These are phyloP conservation scores for Apamea epomidion DNA, from an alignment of 2,888 invertebrate genomes.

Conservation along the genomic window DNA sequence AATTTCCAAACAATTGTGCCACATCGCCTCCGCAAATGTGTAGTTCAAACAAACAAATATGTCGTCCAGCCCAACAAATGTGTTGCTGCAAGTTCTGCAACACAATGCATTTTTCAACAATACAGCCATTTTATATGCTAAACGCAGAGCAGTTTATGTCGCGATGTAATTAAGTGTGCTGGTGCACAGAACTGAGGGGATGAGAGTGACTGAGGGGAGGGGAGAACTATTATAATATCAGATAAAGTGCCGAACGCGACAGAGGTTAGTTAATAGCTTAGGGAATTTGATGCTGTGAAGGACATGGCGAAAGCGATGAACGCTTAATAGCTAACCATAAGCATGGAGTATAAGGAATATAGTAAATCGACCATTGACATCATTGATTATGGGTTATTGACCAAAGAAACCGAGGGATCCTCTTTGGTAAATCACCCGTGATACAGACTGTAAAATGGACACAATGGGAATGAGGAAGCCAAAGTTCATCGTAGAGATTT, in stretches of 20 bases:
- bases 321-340: neutral
- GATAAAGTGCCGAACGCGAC: constrained; percentile 21
- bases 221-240: constrained; percentile 12
- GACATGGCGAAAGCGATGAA: neutral
- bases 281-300: constrained; percentile 23
- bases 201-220: neutral
- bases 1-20: constrained; percentile 16
- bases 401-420: neutral
- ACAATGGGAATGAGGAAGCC: neutral
- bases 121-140: constrained; percentile 29
- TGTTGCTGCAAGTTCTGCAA: neutral
- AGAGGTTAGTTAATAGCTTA: constrained; percentile 37
- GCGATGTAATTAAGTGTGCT: constrained; percentile 36
- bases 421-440: neutral
- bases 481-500: neutral
- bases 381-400: neutral
- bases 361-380: too few relatives aligned
- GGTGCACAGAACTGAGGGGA: constrained; percentile 7
- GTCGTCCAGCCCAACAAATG: constrained; percentile 21
- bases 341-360: neutral
- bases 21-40: constrained; percentile 12
- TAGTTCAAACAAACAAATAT: constrained; percentile 26
- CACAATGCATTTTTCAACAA: constrained; percentile 29
- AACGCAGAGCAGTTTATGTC: constrained; percentile 26
- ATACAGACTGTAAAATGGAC: neutral